phyloP scores from a whole-genome alignment of 1,140 invertebrate genomes.

The Ceratina australensis region DNA sequence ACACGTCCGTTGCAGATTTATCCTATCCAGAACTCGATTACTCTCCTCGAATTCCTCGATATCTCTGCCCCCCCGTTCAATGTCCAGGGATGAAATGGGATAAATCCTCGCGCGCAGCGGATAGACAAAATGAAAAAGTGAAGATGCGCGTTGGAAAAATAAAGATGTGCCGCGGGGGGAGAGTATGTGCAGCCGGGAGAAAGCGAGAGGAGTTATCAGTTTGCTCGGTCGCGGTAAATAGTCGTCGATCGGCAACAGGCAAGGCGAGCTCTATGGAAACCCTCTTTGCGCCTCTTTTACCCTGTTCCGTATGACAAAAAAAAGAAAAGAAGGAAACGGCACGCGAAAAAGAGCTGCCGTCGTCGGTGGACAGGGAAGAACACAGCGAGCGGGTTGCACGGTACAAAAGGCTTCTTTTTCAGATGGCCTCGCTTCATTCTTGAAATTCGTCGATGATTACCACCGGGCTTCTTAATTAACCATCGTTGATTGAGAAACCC shows the following conservation, averaged over 20 bases:
- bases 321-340: conserved; percentile 1
- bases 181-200: not conserved
- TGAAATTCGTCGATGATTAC: conserved; percentile 50
- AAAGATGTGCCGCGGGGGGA: not conserved
- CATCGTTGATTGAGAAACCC: conserved; percentile 54
- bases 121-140: not conserved
- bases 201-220: conserved; percentile 19
- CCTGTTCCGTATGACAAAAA: not conserved
- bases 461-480: conserved; percentile 59
- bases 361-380: conserved; percentile 2
- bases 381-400: conserved; percentile 16
- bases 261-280: not conserved
- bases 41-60: not conserved
- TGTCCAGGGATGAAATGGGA: not conserved
- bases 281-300: not conserved
- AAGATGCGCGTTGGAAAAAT: not conserved
- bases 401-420: conserved; percentile 28
- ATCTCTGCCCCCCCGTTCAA: not conserved
- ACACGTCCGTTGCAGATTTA: conserved; percentile 9
- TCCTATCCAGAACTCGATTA: conserved; percentile 8
- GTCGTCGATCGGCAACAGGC: conserved; percentile 21
- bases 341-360: conserved; percentile 2
- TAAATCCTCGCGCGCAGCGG: not conserved
- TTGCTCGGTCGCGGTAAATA: conserved; percentile 23
- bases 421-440: conserved; percentile 33